phyloP scores from a whole-genome alignment of 2,888 invertebrate species.

The Julus scanicus region DNA sequence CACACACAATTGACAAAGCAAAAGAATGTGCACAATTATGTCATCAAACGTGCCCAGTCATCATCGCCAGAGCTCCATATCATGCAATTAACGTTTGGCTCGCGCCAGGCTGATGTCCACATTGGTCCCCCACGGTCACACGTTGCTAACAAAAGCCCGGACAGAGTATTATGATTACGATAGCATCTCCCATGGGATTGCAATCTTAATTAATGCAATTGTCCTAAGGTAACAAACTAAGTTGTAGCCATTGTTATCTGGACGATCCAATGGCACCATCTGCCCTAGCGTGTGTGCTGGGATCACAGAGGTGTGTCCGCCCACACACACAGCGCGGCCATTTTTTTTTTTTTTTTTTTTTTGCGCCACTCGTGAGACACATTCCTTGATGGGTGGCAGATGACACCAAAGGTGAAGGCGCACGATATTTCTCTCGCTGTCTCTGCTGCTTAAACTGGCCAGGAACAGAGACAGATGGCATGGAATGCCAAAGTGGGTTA shows the following conservation, averaged over 20 bases:
- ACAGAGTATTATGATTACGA: constrained; percentile 20
- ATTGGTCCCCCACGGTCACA: not conserved
- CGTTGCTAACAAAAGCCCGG: not conserved
- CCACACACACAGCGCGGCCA: constrained; percentile 34
- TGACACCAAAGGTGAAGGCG: constrained; percentile 49
- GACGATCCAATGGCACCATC: constrained; percentile 43
- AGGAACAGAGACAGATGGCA: constrained; percentile 37
- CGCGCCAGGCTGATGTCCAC: not conserved
- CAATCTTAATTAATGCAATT: constrained; percentile 45
- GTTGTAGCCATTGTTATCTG: constrained; percentile 47
- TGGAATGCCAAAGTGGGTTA: constrained; percentile 28
- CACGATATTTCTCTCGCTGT: constrained; percentile 9
- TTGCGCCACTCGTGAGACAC: constrained; percentile 24
- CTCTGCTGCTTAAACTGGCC: not conserved
- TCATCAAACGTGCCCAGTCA: constrained; percentile 39
- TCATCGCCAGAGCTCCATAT: constrained; percentile 19
- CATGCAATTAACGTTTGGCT: constrained; percentile 20
- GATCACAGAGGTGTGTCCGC: constrained; percentile 34
- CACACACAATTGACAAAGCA: not conserved
- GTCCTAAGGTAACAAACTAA: constrained; percentile 47
- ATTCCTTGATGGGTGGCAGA: constrained; percentile 52
- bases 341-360: not conserved
- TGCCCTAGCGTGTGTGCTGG: constrained; percentile 3
- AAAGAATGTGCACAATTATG: not conserved
- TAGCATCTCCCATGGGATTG: constrained; percentile 24